phyloP scores from a whole-genome alignment of 92 coral and sea anemone genomes.

The Pocillopora meandrina region DNA sequence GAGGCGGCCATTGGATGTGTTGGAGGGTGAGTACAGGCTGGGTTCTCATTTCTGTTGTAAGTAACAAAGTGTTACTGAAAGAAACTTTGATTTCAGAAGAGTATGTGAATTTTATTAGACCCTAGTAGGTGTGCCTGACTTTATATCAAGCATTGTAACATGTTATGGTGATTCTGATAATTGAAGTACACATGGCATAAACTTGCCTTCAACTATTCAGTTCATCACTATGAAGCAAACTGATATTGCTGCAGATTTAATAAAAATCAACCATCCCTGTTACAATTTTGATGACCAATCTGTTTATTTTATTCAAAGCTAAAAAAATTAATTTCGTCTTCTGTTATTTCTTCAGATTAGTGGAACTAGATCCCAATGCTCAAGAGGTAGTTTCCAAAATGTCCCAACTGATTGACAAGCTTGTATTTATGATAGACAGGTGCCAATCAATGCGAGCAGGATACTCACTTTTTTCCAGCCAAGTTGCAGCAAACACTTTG shows the following conservation, averaged over 20 bases:
- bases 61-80: too few relatives aligned
- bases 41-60: not conserved
- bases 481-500: slow-evolving; percentile 58
- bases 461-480: slow-evolving; percentile 66
- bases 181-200: too few relatives aligned
- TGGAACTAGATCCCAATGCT: slow-evolving; percentile 18
- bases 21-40: slow-evolving; percentile 65
- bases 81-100: too few relatives aligned
- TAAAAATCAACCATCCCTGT: too few relatives aligned
- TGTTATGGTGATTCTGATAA: too few relatives aligned
- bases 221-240: too few relatives aligned
- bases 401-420: slow-evolving; percentile 48
- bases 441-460: slow-evolving; percentile 8
- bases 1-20: slow-evolving; percentile 77
- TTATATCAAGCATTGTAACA: too few relatives aligned
- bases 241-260: too few relatives aligned
- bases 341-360: not conserved
- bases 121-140: too few relatives aligned
- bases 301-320: not conserved
- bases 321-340: not conserved
- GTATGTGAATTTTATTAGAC: too few relatives aligned
- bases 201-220: too few relatives aligned
- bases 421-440: slow-evolving; percentile 56
- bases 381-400: slow-evolving; percentile 55
- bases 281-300: not conserved